A percentile compares a stretch with the other conserved stretches of the same genome.
These are phyloP conservation scores for Tinamus guttatus DNA, from an alignment of 2,113 vertebrate species.

Conservation along the genomic window DNA sequence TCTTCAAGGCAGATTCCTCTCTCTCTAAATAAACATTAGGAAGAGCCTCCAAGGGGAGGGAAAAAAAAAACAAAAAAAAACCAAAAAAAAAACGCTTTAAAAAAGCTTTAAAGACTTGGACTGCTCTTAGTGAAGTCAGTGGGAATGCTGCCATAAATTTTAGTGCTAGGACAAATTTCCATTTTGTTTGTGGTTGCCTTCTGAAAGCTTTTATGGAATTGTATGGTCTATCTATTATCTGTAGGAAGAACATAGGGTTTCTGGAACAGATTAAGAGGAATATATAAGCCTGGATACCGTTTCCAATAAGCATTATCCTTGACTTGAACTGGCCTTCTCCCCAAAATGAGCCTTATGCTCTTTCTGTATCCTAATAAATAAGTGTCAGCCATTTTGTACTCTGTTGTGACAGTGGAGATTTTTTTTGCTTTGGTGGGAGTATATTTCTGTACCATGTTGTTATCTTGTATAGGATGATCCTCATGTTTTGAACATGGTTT, in stretches of 20 bases:
- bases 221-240: not conserved
- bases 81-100: no score
- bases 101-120: not conserved
- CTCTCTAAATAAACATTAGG: constrained; percentile 48
- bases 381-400: not conserved
- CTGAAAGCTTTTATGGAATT: not conserved
- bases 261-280: not conserved
- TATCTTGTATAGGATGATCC: constrained; percentile 4
- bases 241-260: not conserved
- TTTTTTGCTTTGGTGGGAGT: not conserved
- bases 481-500: not conserved
- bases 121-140: not conserved
- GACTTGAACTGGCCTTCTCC: not conserved
- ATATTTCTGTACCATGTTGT: not conserved
- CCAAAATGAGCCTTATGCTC: not conserved
- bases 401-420: not conserved
- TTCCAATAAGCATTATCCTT: not conserved
- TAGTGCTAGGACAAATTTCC: not conserved
- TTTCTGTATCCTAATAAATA: not conserved
- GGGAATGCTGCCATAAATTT: constrained; percentile 5
- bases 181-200: constrained; percentile 8
- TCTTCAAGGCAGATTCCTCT: constrained; percentile 50
- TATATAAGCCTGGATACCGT: not conserved
- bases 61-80: not conserved
- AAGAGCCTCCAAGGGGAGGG: constrained; percentile 4